Evolutionary conservation across 2,888 invertebrate species (phyloP).

Genomic region (Rhogogaster chlorosoma): DNA sequence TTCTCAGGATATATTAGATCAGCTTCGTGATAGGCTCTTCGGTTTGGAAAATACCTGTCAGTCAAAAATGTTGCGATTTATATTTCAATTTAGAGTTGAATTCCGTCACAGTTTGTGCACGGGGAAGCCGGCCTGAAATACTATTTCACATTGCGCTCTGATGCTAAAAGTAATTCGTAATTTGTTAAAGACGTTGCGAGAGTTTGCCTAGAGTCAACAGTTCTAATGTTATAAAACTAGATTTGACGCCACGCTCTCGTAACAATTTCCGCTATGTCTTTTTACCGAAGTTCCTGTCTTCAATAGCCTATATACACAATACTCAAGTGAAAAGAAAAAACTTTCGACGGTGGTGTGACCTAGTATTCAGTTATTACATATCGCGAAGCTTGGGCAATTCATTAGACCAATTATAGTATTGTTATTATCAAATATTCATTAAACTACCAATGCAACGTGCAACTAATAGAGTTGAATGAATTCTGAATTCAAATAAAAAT

Average conservation of each 20-base stretch:
- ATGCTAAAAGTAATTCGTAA: constrained; percentile 12
- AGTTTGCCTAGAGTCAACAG: neutral
- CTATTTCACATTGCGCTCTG: neutral
- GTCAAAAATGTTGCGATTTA: neutral
- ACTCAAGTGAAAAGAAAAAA: constrained; percentile 1
- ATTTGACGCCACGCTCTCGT: constrained; percentile 40
- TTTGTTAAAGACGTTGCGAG: constrained; percentile 1
- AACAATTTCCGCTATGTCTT: constrained; percentile 30
- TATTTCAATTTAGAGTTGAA: neutral
- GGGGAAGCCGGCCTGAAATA: neutral
- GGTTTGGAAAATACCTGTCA: constrained; percentile 58
- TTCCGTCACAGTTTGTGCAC: neutral
- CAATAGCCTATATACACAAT: neutral
- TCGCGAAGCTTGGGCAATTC: neutral
- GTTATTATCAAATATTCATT: neutral
- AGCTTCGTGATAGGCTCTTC: constrained; percentile 53
- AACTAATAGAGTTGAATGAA: neutral
- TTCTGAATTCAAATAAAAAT: neutral
- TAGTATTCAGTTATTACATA: constrained; percentile 1
- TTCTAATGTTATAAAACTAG: constrained; percentile 21
- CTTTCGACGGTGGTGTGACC: constrained; percentile 15
- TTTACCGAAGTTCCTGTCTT: constrained; percentile 47
- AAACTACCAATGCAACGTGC: neutral
- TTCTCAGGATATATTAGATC: constrained; percentile 58
- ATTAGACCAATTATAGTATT: neutral